These are phyloP conservation scores for Brachyalestes nurse DNA, from an alignment of 2,797 vertebrate genomes.

Conservation along the genomic window DNA sequence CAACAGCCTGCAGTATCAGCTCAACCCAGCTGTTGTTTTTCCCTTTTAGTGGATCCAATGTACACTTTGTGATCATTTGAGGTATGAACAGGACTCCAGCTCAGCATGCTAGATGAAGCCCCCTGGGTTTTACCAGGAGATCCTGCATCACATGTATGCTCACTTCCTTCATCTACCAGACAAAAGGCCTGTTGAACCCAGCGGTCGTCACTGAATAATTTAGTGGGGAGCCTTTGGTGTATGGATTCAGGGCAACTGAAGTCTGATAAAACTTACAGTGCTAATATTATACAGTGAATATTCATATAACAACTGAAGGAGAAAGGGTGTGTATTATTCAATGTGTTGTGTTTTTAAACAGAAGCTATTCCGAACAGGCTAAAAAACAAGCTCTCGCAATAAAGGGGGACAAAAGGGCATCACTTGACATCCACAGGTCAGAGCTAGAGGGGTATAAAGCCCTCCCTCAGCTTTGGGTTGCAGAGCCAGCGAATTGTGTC, in stretches of 20 bases:
- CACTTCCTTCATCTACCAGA: constrained; percentile 44
- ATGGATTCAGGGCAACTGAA: constrained; percentile 25
- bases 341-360: not conserved
- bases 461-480: too few species aligned
- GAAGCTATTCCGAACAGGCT: constrained; percentile 10
- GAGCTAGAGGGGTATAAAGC: too few species aligned
- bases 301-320: constrained; percentile 16
- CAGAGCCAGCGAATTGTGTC: too few species aligned
- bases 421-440: too few species aligned
- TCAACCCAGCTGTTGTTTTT: constrained; percentile 25
- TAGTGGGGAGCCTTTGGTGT: constrained; percentile 13
- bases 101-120: constrained; percentile 46
- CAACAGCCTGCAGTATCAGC: constrained; percentile 35
- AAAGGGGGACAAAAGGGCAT: too few species aligned
- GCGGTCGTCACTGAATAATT: constrained; percentile 25
- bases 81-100: constrained; percentile 40
- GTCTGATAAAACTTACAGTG: not conserved
- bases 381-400: not conserved
- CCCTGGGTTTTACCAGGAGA: constrained; percentile 41
- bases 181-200: constrained; percentile 36
- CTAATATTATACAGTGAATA: constrained; percentile 30
- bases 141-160: constrained; percentile 3
- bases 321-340: constrained; percentile 4
- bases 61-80: constrained; percentile 35
- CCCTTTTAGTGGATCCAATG: constrained; percentile 38